Base-by-base conservation (phyloP, 2,888 invertebrate genomes). In the Oscheius myriophilus region DNA sequence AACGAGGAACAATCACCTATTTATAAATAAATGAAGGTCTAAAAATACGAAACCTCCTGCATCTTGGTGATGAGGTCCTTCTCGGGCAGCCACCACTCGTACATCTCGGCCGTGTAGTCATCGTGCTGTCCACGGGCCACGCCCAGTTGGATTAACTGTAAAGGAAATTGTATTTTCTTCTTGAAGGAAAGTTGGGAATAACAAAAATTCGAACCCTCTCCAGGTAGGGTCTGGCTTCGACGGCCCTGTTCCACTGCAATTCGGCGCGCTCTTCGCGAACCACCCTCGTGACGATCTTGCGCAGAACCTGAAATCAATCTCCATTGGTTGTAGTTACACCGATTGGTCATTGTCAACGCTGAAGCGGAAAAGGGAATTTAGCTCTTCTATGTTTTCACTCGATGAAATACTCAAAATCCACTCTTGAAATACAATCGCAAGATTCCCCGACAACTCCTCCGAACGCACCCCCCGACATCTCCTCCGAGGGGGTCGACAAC, bases 1-100 rank as follows among this genome's bases (percentile, higher is more conserved):
- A 75, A 4, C 78, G 71, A 16, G 78, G 78, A 14, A 76, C 74
- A 52, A 78, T 76, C 11, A 78, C 78, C 78, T 78, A 49, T 18
- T 67, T 18, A 46, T n/a, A 18, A 16, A 18, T 46, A 61, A 11
- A 26, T 26, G n/a, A 46, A 46, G 39, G 18, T 21, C 14, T 49
- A 61, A 61, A 25, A n/a, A 41, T 6, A 53, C n/a, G 11, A 58
- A 69, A 79, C 80, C 67, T 80, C 77, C 53, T 76, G 70, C 73
- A 80, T 73, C 59, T 80, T 80, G 26, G 64, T 64, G 51, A 76
- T 76, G 51, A 80, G 66, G 67, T 77, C 80, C 26, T 76, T 73
- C 53, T 85, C 85, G 26, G 79, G 73, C 41, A 85, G 72, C 85
- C 85, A 85, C 85, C 85, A 85, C 26, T 82, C 75, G 71, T 81